Evolutionary conservation across 2,888 invertebrate species (phyloP).

Genomic region (Coelinius sp.): DNA sequence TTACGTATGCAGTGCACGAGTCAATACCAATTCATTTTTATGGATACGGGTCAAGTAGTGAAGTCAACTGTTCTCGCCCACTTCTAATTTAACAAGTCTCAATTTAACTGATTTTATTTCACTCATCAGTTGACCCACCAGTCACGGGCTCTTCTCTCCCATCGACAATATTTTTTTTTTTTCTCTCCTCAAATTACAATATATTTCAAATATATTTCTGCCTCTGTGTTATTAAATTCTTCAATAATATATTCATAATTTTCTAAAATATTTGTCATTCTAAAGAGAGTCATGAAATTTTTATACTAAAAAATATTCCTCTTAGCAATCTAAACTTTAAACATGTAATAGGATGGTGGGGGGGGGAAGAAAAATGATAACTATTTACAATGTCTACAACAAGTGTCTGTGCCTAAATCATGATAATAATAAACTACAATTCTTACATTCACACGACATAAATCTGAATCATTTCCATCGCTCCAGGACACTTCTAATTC

Average conservation of each 20-base stretch:
- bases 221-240: not conserved
- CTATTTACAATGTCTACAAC: conserved; percentile 59
- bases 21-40: conserved; percentile 66
- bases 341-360: not conserved
- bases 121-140: conserved; percentile 61
- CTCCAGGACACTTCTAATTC: not conserved
- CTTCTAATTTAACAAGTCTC: conserved; percentile 62
- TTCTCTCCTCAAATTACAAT: conserved; percentile 1
- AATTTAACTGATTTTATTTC: conserved; percentile 67
- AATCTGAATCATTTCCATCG: not conserved
- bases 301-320: not conserved
- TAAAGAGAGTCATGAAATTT: not conserved
- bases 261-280: conserved; percentile 1
- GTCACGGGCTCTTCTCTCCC: conserved; percentile 49
- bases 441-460: conserved; percentile 25
- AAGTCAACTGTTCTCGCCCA: conserved; percentile 69
- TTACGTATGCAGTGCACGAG: conserved; percentile 65
- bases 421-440: conserved; percentile 34
- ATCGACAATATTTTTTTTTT: conserved; percentile 13
- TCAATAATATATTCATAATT: conserved; percentile 31
- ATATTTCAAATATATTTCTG: not conserved
- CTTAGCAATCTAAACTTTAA: not conserved
- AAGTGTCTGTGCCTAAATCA: conserved; percentile 40
- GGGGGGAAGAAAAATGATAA: conserved; percentile 39
- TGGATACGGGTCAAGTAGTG: conserved; percentile 64